Evolutionary conservation across 2,888 invertebrate genomes (phyloP), one percentile per base, ranked within the genome.

Genomic region (Nephrocerus scutellatus): DNA sequence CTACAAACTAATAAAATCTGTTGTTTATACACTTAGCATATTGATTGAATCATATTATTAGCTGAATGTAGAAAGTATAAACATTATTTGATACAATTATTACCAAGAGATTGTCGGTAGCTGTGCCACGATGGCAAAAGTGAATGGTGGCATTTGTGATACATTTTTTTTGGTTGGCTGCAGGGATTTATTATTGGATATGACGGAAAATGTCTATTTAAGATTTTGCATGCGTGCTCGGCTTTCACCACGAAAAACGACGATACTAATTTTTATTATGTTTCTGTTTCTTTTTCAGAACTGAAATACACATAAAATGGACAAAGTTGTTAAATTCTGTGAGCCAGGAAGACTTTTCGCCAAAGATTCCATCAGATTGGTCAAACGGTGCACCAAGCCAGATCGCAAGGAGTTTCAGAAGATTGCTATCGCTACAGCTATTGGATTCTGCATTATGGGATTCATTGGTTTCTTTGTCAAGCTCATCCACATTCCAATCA

Each of bases 391-490:
- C 72, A 98, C 97, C 40, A 98, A 99, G 72, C 98, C 98, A 37
- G 98, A 98, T 68, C 82, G 96, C 63, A 93, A 93, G 84, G 98
- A 98, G 72, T 98, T 98, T 72, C 96, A 97, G 70, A 98, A 98
- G 74, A 98, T 98, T 60, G 98, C 97, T 18, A 87, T 97, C 55
- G 98, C 98, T 39, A 98, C 98, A 44, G 97, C 97, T 5, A 95
- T 98, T 62, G 98, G 98, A 41, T 98, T 98, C 76, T 95, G 92
- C 70, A 96, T 98, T 69, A 98, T 98, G 98, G 98, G 98, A 40
- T 98, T 98, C 74, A 98, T 98, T 66, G 98, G 98, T 57, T 98
- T 98, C 77, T 98, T 98, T 59, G 98, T 98, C 23, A 99, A 99
- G 73, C 77, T 98, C 55, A 98, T 98, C 71, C 98, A 98, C 71